Evolutionary conservation across 2,888 invertebrate species (phyloP).

Genomic region (Calliscelio sp.): DNA sequence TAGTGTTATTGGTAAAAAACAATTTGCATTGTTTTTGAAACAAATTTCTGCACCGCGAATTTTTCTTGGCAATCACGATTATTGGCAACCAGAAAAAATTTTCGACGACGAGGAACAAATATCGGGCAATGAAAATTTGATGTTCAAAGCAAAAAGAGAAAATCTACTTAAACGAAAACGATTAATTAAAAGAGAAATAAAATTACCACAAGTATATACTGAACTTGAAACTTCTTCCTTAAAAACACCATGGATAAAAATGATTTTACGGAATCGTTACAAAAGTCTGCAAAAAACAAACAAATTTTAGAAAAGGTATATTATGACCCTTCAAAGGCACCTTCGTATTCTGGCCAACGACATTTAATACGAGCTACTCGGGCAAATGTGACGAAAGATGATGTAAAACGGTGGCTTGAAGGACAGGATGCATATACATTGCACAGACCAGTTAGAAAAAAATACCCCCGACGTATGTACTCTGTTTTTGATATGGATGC

Average conservation of each 20-base stretch:
- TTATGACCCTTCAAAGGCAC: neutral
- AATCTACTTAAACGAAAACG: too few relatives aligned
- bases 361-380: neutral
- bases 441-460: conserved; percentile 26
- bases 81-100: too few relatives aligned
- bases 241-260: neutral
- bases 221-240: neutral
- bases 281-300: too few relatives aligned
- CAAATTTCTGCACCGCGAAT: too few relatives aligned
- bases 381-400: neutral
- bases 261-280: too few relatives aligned
- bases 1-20: too few relatives aligned
- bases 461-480: conserved; percentile 59
- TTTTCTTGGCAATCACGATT: too few relatives aligned
- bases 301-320: neutral
- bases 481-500: conserved; percentile 68
- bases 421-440: neutral
- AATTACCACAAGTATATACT: neutral
- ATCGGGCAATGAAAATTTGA: too few relatives aligned
- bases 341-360: neutral
- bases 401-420: neutral
- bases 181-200: too few relatives aligned
- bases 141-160: too few relatives aligned
- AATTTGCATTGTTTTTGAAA: too few relatives aligned
- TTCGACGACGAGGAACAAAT: too few relatives aligned